Base-by-base conservation (phyloP, 2,888 invertebrate genomes). In the Dorcus hopei region DNA sequence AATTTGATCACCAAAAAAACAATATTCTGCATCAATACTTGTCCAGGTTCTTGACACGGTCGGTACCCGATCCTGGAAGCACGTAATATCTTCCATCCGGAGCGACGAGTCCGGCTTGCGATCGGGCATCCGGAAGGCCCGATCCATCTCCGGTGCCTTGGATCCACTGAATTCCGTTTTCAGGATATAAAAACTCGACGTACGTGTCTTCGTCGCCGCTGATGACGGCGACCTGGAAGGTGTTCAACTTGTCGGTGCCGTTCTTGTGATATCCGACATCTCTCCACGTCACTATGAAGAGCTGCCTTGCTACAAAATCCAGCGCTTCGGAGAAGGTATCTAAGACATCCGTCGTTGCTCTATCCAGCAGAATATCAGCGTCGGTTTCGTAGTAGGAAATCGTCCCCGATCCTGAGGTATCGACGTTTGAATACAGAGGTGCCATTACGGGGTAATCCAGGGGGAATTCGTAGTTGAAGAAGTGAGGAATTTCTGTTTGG, bases 251-350 rank as follows among this genome's bases (percentile, higher is more conserved):
- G 72, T 92, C 88, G 52, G 79, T 80, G 50, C 84, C 84, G 58
- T 82, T 80, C 48, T 83, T 83, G 71, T 85, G 89, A 73, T 90
- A 90, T 0, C 94, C 93, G 1, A 97, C 96, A 54, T 88, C 88
- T 39, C 88, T 80, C 97, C 97, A 98, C 0, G 97, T 97, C 11
- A 87, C 91, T 50, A 98, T 85, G 71, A 97, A 90, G 3, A 95
- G 82, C 67, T 88, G 87, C 0, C 80, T 83, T 0, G 96, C 91
- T 68, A 84, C 81, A 75, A 96, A 98, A 60, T 87, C 83, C 2
- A 79, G 77, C 47, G 87, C 87, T 23, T 87, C 85, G 38, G 86
- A 84, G 76, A 93, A 96, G 61, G 89, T 85, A 58, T 85, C 85
- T 57, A 87, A 85, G 2, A 97, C 82, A 62, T 88, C 85, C 58